Percentiles rank a stretch among this genome's conserved stretches.
Evolutionary conservation across 2,113 vertebrate genomes (phyloP).

Genomic region (Falcunculus frontatus): DNA sequence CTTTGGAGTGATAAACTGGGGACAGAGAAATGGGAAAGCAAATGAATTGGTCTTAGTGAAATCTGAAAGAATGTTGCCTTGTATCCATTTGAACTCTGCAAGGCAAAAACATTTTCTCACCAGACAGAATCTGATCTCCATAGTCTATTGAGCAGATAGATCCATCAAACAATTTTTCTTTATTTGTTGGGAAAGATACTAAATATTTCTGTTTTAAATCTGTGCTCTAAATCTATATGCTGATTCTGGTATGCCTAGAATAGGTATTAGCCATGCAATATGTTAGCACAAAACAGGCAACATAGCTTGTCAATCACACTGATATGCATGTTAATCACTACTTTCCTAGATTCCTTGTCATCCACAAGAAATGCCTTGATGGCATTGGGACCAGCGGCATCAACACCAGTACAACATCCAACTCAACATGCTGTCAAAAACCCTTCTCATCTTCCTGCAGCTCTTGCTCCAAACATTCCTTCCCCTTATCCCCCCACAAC

Average conservation of each 20-base stretch:
- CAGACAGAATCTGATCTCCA: neutral
- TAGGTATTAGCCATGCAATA: slow-evolving; percentile 5
- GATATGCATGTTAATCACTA: slow-evolving; percentile 64
- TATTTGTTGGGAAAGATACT: neutral
- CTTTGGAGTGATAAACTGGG: neutral
- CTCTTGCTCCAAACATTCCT: slow-evolving; percentile 54
- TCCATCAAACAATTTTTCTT: neutral
- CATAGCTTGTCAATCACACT: slow-evolving; percentile 53
- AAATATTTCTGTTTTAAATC: slow-evolving; percentile 9
- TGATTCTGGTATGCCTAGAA: slow-evolving; percentile 26
- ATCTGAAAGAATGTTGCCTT: neutral
- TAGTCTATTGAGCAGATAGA: neutral
- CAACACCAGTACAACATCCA: slow-evolving; percentile 55
- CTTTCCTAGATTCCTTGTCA: slow-evolving; percentile 70
- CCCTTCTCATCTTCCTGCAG: slow-evolving; percentile 61
- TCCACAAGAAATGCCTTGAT: slow-evolving; percentile 65
- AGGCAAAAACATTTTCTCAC: neutral
- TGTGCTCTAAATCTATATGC: neutral
- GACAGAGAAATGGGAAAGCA: neutral
- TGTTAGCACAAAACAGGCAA: slow-evolving; percentile 26
- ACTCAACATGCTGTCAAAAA: slow-evolving; percentile 60
- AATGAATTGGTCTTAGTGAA: neutral
- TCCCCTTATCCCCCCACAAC: slow-evolving; percentile 7
- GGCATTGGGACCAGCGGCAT: slow-evolving; percentile 60
- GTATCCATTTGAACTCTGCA: neutral